These are phyloP conservation scores for Bos taurus DNA, from an alignment of 2,113 vertebrate species.

Conservation along the genomic window DNA sequence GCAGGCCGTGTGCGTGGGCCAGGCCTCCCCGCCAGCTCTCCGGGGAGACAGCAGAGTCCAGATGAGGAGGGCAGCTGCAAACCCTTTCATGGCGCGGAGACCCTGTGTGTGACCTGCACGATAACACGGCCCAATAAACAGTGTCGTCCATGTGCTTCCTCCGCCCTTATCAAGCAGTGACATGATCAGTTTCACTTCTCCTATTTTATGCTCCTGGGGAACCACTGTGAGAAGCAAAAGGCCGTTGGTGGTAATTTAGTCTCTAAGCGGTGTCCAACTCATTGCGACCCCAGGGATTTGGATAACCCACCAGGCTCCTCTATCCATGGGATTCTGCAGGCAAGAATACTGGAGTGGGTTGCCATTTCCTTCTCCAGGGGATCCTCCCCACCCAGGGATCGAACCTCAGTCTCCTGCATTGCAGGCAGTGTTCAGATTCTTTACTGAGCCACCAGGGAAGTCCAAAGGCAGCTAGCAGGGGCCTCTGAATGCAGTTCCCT, in stretches of 20 bases:
- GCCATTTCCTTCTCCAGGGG: neutral
- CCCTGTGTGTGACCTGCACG: neutral
- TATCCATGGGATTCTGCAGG: neutral
- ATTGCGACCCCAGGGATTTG: neutral
- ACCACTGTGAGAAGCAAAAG: neutral
- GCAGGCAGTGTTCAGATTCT: neutral
- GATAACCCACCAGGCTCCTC: neutral
- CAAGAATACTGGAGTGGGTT: neutral
- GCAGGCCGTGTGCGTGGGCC: conserved; percentile 82
- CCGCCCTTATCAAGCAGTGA: neutral
- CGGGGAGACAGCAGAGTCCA: conserved; percentile 63
- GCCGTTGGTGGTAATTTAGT: neutral
- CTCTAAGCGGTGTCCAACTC: neutral
- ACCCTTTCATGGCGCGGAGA: conserved; percentile 68
- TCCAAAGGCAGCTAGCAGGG: neutral
- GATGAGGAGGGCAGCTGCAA: conserved; percentile 27
- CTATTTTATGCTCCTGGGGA: neutral
- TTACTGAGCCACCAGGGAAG: neutral
- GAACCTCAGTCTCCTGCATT: neutral
- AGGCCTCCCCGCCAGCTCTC: conserved; percentile 45
- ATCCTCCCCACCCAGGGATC: neutral
- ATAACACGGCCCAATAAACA: neutral
- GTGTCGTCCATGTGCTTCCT: neutral
- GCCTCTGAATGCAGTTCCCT: conserved; percentile 23
- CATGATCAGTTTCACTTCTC: conserved; percentile 66